Evolutionary conservation across 2,888 invertebrate species (phyloP), one percentile per base, ranked within the genome.

Genomic region (Hyles lineata): DNA sequence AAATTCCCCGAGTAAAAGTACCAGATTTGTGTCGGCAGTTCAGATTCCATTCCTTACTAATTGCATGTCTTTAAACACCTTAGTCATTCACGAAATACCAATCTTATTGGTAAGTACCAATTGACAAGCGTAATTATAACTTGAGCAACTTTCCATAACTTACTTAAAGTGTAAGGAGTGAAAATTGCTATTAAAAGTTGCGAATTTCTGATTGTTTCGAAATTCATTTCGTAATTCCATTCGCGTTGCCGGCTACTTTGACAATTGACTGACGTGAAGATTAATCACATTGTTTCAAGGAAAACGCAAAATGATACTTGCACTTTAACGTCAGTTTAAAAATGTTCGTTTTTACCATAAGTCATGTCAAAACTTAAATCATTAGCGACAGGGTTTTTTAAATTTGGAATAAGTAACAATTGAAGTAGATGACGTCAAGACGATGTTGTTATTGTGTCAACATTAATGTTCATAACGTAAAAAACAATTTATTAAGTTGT

Each of bases 221-320:
- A 81, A 83, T 85, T 81, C 67, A 21, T 67, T 67, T 67, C 23
- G 50, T 21, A 67, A 67, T 67, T 67, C 82, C 87, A 84, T 82
- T 83, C 84, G 87, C 85, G 83, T 85, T 85, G 79, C 85, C 82
- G 82, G 87, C 85, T 87, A 82, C 85, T 80, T 76, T 80, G 67
- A 67, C 67, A 79, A 78, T 75, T 76, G 82, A 83, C 81, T 85
- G 86, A 85, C 82, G 81, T 78, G 79, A 76, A 80, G 80, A 90
- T 90, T 87, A 85, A 90, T 90, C 84, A 85, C 83, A 75, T 82
- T 84, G 87, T 89, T 85, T 80, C 77, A 80, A 78, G 74, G 79
- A 80, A 84, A 82, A 82, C 82, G 78, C 73, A 74, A 79, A 71
- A 70, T 74, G 43, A 23, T 50, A 67, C 67, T 11, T 62, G 19